Evolutionary conservation across 2,797 vertebrate genomes (phyloP), one percentile per base, ranked within the genome.

Genomic region (Amphiprion clarkii): DNA sequence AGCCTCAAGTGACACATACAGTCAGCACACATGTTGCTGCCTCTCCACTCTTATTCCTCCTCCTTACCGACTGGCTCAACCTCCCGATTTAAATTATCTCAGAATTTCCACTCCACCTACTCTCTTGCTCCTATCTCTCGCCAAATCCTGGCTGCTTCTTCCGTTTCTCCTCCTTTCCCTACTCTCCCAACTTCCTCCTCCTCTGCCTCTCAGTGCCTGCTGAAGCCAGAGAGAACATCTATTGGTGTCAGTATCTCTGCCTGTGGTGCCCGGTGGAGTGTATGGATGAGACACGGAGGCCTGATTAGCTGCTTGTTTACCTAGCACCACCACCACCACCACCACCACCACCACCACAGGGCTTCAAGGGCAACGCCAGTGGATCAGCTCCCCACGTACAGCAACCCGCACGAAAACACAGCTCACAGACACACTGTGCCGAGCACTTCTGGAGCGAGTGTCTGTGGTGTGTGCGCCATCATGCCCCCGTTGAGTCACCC

Each of bases 221-320:
- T 65, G 62, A 78, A 73, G 67, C 61, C 61, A 70, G 16, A 71
- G 52, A 70, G 61, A 61, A 63, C 63, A 78, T 70, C 33, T 79
- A 83, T 55, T 76, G 21, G 84, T 86, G 83, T 90, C 87, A 84
- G 83, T 84, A 75, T 74, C 86, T 46, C 48, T 81, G 79, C 82
- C 82, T 80, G 81, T 78, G 71, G 85, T 68, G 71, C 70, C 54
- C 78, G 94, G 5, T 62, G 82, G 83, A 79, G 78, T 95, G 95
- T 95, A 93, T 79, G 95, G 95, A 96, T 96, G 96, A 96, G 94
- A 96, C 95, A 95, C 95, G 94, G 94, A 95, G 94, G 95, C 95
- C 95, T 96, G 96, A 97, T 96, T 96, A 89, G 90, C 95, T 95
- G 94, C 95, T 96, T 97, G 96, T 97, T 97, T 97, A 96, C 96